A percentile compares a stretch with the other conserved stretches of the same genome.
phyloP scores from a whole-genome alignment of 1,140 invertebrate species.

The Ephestia elutella region DNA sequence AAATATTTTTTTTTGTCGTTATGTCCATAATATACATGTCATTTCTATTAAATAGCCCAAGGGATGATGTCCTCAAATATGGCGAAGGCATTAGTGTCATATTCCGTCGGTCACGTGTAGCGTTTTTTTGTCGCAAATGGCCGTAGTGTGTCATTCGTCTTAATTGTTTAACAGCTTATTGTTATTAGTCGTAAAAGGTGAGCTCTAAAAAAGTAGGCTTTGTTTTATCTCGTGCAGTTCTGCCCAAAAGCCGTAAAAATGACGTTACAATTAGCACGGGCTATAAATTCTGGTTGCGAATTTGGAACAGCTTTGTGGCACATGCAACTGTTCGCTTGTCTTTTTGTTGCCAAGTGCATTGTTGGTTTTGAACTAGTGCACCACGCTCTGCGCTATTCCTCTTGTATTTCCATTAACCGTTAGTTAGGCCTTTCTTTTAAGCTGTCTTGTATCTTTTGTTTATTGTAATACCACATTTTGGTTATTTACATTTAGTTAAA shows the following conservation, averaged over 20 bases:
- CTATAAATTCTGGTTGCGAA: slow-evolving; percentile 7
- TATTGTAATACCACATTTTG: too few relatives aligned
- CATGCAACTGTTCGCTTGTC: slow-evolving; percentile 4
- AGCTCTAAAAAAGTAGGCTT: slow-evolving; percentile 10
- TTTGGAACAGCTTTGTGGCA: slow-evolving; percentile 11
- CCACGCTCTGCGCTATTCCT: background rate
- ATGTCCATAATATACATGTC: background rate
- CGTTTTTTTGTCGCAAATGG: slow-evolving; percentile 47
- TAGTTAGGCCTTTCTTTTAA: background rate
- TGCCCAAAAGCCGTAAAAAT: slow-evolving; percentile 6
- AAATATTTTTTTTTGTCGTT: background rate
- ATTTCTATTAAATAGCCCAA: slow-evolving; percentile 10
- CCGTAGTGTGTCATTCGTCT: slow-evolving; percentile 43
- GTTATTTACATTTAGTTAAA: too few relatives aligned
- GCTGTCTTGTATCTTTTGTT: background rate
- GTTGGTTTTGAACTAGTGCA: slow-evolving; percentile 3
- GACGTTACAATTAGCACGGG: slow-evolving; percentile 4
- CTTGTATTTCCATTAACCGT: background rate
- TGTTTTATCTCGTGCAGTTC: slow-evolving; percentile 15
- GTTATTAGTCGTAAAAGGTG: slow-evolving; percentile 19
- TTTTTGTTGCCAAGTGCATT: slow-evolving; percentile 2
- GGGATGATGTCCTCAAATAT: slow-evolving; percentile 26
- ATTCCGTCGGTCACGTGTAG: slow-evolving; percentile 46
- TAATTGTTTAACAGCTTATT: slow-evolving; percentile 51
- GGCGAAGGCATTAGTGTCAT: slow-evolving; percentile 45